Percentiles rank a stretch among this genome's conserved stretches.
Evolutionary conservation across 30 jellyfish, hydroid and myxozoan genomes (phyloP).

Genomic region (Cassiopea xamachana): DNA sequence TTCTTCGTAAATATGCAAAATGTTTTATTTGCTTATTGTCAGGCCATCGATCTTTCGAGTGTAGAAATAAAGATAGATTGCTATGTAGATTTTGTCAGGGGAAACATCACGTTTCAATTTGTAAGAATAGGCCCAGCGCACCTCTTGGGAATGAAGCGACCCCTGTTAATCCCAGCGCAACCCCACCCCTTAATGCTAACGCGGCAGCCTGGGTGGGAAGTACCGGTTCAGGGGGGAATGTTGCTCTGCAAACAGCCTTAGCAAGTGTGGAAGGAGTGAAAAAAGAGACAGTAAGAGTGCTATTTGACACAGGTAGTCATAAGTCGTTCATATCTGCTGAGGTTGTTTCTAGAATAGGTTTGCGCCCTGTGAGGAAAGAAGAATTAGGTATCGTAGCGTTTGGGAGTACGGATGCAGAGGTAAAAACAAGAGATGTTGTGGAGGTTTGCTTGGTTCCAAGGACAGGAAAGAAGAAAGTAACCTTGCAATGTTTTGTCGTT

Average conservation of each 20-base stretch:
- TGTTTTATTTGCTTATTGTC: conserved; percentile 23
- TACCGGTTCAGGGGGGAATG: conserved; percentile 2
- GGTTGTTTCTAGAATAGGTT: conserved; percentile 22
- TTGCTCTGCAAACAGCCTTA: too few species aligned
- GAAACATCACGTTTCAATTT: conserved; percentile 15
- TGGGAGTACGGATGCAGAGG: conserved; percentile 9
- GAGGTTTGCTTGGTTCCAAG: background rate
- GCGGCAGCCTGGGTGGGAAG: conserved; percentile 22
- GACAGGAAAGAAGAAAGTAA: conserved; percentile 5
- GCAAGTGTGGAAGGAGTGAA: background rate
- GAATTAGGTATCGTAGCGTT: conserved; percentile 11
- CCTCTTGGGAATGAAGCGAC: too few species aligned
- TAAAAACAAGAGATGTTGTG: conserved; percentile 8
- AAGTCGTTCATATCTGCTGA: background rate
- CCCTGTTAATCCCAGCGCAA: background rate
- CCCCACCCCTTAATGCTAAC: conserved; percentile 11
- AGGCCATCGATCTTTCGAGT: conserved; percentile 27
- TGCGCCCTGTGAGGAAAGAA: background rate
- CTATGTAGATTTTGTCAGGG: conserved; percentile 22
- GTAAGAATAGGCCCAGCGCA: background rate
- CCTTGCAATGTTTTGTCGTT: conserved; percentile 11
- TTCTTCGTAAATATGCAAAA: conserved; percentile 17
- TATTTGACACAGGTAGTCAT: conserved; percentile 44
- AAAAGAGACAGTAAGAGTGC: conserved; percentile 12
- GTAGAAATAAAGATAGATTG: background rate